These are phyloP conservation scores for Patiria miniata DNA, from an alignment of 35 echinoderm and acorn worm species.

Conservation along the genomic window DNA sequence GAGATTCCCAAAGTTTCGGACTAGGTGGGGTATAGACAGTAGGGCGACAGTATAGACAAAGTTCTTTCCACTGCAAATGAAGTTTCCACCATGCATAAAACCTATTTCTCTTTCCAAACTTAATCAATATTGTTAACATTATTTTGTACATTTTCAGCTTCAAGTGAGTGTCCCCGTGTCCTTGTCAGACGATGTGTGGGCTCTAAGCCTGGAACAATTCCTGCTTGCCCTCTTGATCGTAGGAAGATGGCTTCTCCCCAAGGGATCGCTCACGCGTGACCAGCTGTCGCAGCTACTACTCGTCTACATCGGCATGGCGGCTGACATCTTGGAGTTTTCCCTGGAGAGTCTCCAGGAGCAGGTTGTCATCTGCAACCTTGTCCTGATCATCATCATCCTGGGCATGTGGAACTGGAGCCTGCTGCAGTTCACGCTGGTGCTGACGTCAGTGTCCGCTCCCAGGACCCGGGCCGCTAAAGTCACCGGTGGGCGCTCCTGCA, in stretches of 20 bases:
- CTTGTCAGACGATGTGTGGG: conserved; percentile 72
- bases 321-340: conserved; percentile 94
- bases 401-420: conserved; percentile 89
- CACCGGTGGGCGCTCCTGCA: conserved; percentile 35
- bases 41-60: too few relatives aligned
- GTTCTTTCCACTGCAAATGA: too few relatives aligned
- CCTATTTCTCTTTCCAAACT: too few relatives aligned
- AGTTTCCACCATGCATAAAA: too few relatives aligned
- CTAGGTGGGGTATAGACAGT: too few relatives aligned
- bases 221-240: conserved; percentile 67
- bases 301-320: conserved; percentile 96
- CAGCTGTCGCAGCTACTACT: conserved; percentile 94
- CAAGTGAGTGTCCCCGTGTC: conserved; percentile 45
- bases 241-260: conserved; percentile 92
- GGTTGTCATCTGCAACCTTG: conserved; percentile 66
- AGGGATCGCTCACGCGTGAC: conserved; percentile 82
- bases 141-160: neutral
- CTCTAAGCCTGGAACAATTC: conserved; percentile 74
- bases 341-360: conserved; percentile 79
- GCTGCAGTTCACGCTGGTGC: conserved; percentile 84
- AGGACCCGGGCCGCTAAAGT: conserved; percentile 26
- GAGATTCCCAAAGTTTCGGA: too few relatives aligned
- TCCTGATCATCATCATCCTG: conserved; percentile 77
- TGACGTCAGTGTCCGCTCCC: conserved; percentile 71
- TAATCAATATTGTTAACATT: too few relatives aligned